Base-by-base conservation (phyloP, 2,113 vertebrate genomes). In the Phyllopteryx taeniolatus region DNA sequence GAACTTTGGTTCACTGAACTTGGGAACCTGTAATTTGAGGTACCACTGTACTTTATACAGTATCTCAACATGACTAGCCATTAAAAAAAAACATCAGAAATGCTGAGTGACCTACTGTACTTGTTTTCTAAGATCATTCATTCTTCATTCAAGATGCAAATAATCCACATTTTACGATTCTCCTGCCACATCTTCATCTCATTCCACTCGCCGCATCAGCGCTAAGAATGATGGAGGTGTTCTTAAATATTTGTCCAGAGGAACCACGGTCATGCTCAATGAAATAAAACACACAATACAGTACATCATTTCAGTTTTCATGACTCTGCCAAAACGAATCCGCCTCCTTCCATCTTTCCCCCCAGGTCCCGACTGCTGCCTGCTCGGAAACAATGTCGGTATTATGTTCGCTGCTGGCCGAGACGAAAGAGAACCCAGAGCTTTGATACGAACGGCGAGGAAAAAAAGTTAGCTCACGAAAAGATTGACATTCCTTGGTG, bases 401-500 rank as follows among this genome's bases (percentile, higher is more conserved):
- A 88, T 91, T 91, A 89, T 92, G 83, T 83, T 78, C 72, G 77
- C 88, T 74, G 56, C 79, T 67, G 73, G 86, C 79, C 59, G 75
- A 78, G 74, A 86, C 78, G 82, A 85, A 87, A 74, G 68, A 77
- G 73, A 84, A 74, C 78, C 64, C 66, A 83, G 77, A 76, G 73
- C 85, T 80, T 85, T 83, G 84, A 86, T 82, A 72, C 81, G 79
- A 89, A 89, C 62, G 74, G 83, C 77, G 77, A 8, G 8, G 17
- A 59, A 59, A 59, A 27, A 91, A 92, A 91, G 86, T 86, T 92
- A 88, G 76, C 85, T 74, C 66, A 76, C 70, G 69, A 88, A 81
- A 70, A 87, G 86, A 90, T 87, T 89, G 86, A 88, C 79, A 80
- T 77, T 84, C 74, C 81, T 78, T 80, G 69, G 85, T 85, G 78